A percentile compares a stretch with the other conserved stretches of the same genome.
These are phyloP conservation scores for Odontomyia ornata DNA, from an alignment of 2,888 invertebrate species.

Conservation along the genomic window DNA sequence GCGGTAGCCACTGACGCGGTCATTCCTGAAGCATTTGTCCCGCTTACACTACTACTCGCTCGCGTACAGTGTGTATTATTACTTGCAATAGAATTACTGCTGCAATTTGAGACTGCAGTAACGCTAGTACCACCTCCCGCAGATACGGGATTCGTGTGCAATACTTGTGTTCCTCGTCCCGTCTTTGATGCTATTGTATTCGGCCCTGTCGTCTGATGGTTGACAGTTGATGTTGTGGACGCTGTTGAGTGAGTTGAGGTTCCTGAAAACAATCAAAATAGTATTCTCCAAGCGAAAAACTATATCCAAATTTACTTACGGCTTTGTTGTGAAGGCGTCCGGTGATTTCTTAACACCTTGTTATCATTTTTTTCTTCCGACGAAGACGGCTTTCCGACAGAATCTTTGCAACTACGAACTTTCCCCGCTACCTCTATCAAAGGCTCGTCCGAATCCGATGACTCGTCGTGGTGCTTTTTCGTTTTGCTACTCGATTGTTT, in stretches of 20 bases:
- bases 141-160: background rate
- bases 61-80: constrained; percentile 33
- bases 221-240: background rate
- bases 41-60: constrained; percentile 2
- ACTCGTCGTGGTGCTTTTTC: constrained; percentile 68
- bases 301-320: constrained; percentile 23
- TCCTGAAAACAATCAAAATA: constrained; percentile 4
- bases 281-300: background rate
- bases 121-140: background rate
- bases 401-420: constrained; percentile 66
- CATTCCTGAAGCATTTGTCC: constrained; percentile 49
- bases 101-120: background rate
- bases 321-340: constrained; percentile 35
- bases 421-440: constrained; percentile 75
- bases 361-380: constrained; percentile 34
- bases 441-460: constrained; percentile 84
- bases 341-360: constrained; percentile 49
- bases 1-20: constrained; percentile 45
- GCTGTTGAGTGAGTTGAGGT: constrained; percentile 28
- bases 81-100: constrained; percentile 8
- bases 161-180: constrained; percentile 5
- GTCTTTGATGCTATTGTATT: constrained; percentile 22
- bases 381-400: constrained; percentile 43
- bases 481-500: constrained; percentile 36
- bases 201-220: constrained; percentile 3